Base-by-base conservation (phyloP, 2,888 invertebrate genomes). In the Harmothoe impar region DNA sequence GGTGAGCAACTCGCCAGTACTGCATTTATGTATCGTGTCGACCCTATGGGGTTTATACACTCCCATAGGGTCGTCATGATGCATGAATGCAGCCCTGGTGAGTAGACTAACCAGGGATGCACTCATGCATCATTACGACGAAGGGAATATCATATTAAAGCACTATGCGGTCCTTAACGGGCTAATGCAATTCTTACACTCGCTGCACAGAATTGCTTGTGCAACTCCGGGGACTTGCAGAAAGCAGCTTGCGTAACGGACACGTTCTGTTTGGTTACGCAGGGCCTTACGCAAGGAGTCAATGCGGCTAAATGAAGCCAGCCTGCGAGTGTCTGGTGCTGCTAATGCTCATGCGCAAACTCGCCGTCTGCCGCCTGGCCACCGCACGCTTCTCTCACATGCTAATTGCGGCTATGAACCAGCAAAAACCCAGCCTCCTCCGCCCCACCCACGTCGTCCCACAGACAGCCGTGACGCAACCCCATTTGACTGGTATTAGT, bases 221-320 rank as follows among this genome's bases (percentile, higher is more conserved):
- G 72, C 72, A 72, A 72, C 72, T 29, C 15, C 72, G 31, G 25
- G 43, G 72, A 72, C 72, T 43, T 72, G 29, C 72, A 29, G 72
- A n/a, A 72, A 72, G 72, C 81, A 43, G 81, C 81, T 81, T 81
- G 81, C 81, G 81, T 43, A 81, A 81, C 35, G 33, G 29, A 43
- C 81, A n/a, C 23, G n/a, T 43, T 43, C 81, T 81, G 81, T 33
- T 35, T 81, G 81, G 81, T 81, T 81, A 81, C 43, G 43, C 43
- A 81, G 52, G 7, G 33, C 86, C 29, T 86, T 86, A 29, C 86
- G 86, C 31, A 86, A 86, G n/a, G 25, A 81, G 54, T 86, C 54
- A 86, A 54, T 52, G 86, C 54, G 56, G 29, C 52, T 86, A 86
- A 86, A 86, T 84, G 84, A 84, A 84, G 84, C 72, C 72, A 72